Evolutionary conservation across 64 coral and sea anemone species (phyloP), one percentile per base, ranked within the genome.

Genomic region (Porites lutea): DNA sequence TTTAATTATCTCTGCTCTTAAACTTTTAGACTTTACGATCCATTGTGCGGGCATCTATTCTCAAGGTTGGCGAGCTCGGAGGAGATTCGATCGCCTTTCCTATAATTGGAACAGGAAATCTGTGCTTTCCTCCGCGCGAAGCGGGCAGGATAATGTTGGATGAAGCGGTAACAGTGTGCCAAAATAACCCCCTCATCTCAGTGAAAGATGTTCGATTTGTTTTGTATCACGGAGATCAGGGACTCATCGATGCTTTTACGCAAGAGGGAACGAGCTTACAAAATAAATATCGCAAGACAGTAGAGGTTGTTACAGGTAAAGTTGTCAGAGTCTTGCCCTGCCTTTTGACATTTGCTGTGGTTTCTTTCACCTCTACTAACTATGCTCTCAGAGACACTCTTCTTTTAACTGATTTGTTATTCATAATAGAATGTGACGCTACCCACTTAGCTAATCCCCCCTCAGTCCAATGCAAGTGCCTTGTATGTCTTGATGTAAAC

Each of bases 11-110:
- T 20, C 18, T 74, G 65, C 44, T 73, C 46, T 57, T 20, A 75
- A 37, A 37, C 1, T 59, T 86, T 10, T 47, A 95, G 93, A 75
- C 65, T 67, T 49, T 95, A 51, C n/a, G 82, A 3, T 27, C 53
- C 20, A 72, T 91, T 4, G 89, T 95, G 2, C 82, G 69, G 16
- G 71, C 87, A 12, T 90, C 81, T 22, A 45, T 95, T n/a, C 60
- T 63, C 55, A 21, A 87, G 23, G 75, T 82, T 2, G 11, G 23
- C 22, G 63, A 60, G 80, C 81, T 90, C 6, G 79, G 79, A 37
- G 83, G 43, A 11, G 18, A 48, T 12, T 90, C 93, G 5, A 90
- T 95, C 27, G 93, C 93, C n/a, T 95, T 95, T 15, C 93, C 93
- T 20, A 71, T 90, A n/a, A 71, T 95, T 72, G 93, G 93, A 43